Evolutionary conservation across 2,888 invertebrate genomes (phyloP), one percentile per base, ranked within the genome.

Genomic region (Shargacucullia verbasci): DNA sequence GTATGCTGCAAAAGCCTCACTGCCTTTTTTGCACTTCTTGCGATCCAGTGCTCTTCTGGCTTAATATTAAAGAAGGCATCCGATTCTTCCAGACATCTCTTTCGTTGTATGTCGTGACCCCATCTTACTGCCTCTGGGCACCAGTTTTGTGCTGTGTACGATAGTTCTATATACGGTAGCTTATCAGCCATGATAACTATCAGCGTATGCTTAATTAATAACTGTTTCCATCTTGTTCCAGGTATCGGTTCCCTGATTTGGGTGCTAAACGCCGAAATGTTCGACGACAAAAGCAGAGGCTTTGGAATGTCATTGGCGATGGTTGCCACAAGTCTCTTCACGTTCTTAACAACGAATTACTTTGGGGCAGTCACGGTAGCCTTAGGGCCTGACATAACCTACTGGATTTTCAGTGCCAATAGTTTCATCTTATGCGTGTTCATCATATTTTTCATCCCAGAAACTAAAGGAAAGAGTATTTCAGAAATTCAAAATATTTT

Each of bases 381-480:
- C 0, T 55, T 90, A 0, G 91, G 90, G 0, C 79, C 88, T 0
- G 73, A 85, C 0, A 41, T 68, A 0, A 88, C 85, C 0, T 90
- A 88, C 40, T 88, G 85, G 81, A 44, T 79, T 2, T 89, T 85
- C 40, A 75, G 82, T 25, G 52, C 70, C 0, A 77, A 81, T 35
- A 82, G 71, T 39, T 38, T 87, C 0, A 14, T 89, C 0, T 50
- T 85, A 0, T 73, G 76, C 25, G 3, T 79, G 0, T 83, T 88
- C 20, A 70, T 89, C 1, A 40, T 76, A 10, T 69, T 86, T 7
- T 86, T 77, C 56, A 43, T 91, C 0, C 90, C 91, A 0, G 91
- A 91, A 56, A 91, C 90, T 0, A 91, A 88, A 31, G 88, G 88
- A 0, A 90, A 83, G 45, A 79, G 79, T 8, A 87, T 90, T 37